Base-by-base conservation (phyloP, 1,140 invertebrate genomes). In the Littorina saxatilis region DNA sequence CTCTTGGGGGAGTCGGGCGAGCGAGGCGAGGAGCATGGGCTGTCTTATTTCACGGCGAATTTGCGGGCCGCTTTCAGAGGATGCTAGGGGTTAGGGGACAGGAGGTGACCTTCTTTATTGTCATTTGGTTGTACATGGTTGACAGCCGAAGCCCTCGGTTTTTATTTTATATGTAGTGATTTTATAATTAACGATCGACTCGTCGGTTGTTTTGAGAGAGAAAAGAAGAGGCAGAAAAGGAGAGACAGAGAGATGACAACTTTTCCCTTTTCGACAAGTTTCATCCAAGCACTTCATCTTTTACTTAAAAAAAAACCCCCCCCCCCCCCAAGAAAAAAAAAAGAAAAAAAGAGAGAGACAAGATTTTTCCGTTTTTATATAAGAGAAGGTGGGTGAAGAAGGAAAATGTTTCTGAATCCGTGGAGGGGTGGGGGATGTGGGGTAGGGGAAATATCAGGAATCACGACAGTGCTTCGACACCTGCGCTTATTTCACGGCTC, bases 1-100 rank as follows among this genome's bases (percentile, higher is more conserved):
- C 50, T 15, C 58, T 50, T 11, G 20, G 15, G 7, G 27, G 61
- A 40, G 77, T 13, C 37, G 43, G 27, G 63, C n/a, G 35, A 29
- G 63, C 20, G 32, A 35, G 39, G 77, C 17, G 5, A 5, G 0
- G 77, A n/a, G 40, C 75, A 55, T 63, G 58, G 58, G 58, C 47
- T 37, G 40, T 43, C 39, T 80, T 35, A 80, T 80, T 80, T 72
- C 78, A 72, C 63, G 78, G 40, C 50, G 23, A 35, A 29, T 50
- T 68, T 72, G 3, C 20, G 39, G 43, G 35, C 32, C 5, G 20
- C 52, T 52, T n/a, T 55, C 40, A 27, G 50, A 47, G n/a, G n/a
- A n/a, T n/a, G n/a, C n/a, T n/a, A n/a, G n/a, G n/a, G n/a, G n/a
- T n/a, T n/a, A n/a, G n/a, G n/a, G n/a, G n/a, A n/a, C n/a, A n/a